Percentiles rank a stretch among this genome's conserved stretches.
These are phyloP conservation scores for Drosophila recens DNA, from an alignment of 2,888 invertebrate genomes.

Conservation along the genomic window DNA sequence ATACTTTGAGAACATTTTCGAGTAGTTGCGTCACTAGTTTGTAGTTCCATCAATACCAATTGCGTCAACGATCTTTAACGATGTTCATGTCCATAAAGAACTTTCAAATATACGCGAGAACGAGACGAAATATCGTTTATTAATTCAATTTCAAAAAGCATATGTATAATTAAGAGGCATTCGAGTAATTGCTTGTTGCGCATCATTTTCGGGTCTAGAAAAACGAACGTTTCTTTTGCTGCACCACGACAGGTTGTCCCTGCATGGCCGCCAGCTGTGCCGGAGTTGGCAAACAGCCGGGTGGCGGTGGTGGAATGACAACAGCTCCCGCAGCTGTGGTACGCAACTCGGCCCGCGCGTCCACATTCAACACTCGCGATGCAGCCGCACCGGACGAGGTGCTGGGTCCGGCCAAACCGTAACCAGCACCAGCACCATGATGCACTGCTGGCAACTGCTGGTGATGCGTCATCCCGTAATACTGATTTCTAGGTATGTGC, in stretches of 20 bases:
- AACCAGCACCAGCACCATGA: constrained; percentile 30
- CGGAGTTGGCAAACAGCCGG: constrained; percentile 83
- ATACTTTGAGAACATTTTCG: constrained; percentile 91
- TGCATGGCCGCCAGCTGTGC: constrained; percentile 84
- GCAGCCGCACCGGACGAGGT: constrained; percentile 61
- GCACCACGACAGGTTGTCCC: constrained; percentile 82
- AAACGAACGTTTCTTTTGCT: constrained; percentile 79
- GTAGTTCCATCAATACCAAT: constrained; percentile 42
- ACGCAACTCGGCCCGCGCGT: constrained; percentile 76
- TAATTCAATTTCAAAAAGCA: constrained; percentile 49
- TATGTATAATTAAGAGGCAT: constrained; percentile 39
- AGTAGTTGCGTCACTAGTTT: constrained; percentile 66
- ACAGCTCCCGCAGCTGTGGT: constrained; percentile 75
- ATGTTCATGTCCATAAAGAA: constrained; percentile 76
- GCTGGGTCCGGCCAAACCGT: constrained; percentile 66
- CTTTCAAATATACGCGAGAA: constrained; percentile 80
- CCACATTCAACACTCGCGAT: constrained; percentile 61
- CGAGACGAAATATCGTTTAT: constrained; percentile 75
- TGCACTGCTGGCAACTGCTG: constrained; percentile 61
- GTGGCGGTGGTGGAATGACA: constrained; percentile 84
- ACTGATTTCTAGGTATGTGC: constrained; percentile 64
- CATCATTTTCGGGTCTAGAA: constrained; percentile 56
- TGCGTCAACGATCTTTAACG: constrained; percentile 26
- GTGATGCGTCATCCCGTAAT: constrained; percentile 76
- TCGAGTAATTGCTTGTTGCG: constrained; percentile 40